Conservation (phyloP, 2,797 vertebrate genomes). For the Triplophysa bombifrons region DNA sequence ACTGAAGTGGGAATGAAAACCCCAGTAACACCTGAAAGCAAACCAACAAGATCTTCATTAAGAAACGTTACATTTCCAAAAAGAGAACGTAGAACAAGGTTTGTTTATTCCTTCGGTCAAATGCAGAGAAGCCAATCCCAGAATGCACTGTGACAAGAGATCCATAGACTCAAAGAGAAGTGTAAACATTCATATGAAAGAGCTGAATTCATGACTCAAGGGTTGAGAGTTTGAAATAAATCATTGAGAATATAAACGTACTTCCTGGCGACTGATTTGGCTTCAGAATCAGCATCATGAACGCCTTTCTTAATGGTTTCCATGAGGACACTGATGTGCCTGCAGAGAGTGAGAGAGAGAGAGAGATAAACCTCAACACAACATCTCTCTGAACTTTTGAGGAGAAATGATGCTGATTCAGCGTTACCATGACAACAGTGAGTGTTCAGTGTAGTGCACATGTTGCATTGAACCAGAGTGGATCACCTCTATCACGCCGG, state of each 20-base stretch:
- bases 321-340: constrained; percentile 85
- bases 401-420: constrained; percentile 30
- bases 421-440: constrained; percentile 61
- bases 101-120: no score
- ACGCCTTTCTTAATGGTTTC: constrained; percentile 97
- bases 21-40: constrained; percentile 89
- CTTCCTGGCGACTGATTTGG: constrained; percentile 92
- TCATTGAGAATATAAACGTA: constrained; percentile 68
- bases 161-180: neutral
- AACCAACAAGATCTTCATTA: neutral
- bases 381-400: neutral
- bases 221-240: no score
- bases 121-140: no score
- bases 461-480: neutral
- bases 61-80: neutral
- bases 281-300: constrained; percentile 94
- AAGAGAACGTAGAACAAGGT: neutral
- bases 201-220: no score
- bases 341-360: constrained; percentile 57
- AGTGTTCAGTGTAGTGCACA: neutral
- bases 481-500: no score
- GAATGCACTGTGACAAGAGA: no score
- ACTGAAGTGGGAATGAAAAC: constrained; percentile 89
- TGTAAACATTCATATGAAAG: no score
- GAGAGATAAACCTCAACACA: neutral